Evolutionary conservation across 2,797 vertebrate species (phyloP).

Genomic region (Micromesistius poutassou): DNA sequence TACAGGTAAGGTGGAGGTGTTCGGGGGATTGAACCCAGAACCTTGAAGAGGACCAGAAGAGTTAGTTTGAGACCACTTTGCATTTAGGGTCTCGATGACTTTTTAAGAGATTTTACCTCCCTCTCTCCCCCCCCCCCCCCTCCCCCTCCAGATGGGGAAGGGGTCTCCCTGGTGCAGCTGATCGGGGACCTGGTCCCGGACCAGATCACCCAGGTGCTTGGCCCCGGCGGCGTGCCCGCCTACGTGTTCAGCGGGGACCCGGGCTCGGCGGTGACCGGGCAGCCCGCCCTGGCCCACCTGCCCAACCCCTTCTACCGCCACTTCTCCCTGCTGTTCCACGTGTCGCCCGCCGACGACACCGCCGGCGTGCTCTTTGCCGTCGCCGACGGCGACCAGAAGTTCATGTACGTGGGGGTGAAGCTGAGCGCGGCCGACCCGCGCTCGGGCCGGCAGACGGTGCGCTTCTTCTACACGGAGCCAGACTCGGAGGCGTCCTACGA

Average conservation of each 20-base stretch:
- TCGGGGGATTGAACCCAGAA: no score
- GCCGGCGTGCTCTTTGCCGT: slow-evolving; percentile 82
- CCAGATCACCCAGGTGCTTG: slow-evolving; percentile 61
- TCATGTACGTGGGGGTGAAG: slow-evolving; percentile 84
- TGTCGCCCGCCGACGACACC: slow-evolving; percentile 70
- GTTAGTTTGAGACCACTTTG: neutral
- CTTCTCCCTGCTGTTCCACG: slow-evolving; percentile 84
- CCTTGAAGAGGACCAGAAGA: no score
- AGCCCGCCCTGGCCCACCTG: slow-evolving; percentile 77
- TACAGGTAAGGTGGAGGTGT: neutral
- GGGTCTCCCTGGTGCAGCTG: slow-evolving; percentile 81
- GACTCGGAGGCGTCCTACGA: slow-evolving; percentile 67
- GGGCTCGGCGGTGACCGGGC: slow-evolving; percentile 68
- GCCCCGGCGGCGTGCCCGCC: slow-evolving; percentile 61
- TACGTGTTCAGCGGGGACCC: slow-evolving; percentile 55
- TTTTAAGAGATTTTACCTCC: neutral
- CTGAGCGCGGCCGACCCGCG: slow-evolving; percentile 65
- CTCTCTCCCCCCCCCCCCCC: neutral
- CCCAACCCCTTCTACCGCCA: slow-evolving; percentile 82
- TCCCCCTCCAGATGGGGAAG: slow-evolving; percentile 58
- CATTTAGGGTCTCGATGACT: neutral
- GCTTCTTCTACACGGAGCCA: slow-evolving; percentile 86
- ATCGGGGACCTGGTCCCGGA: slow-evolving; percentile 76
- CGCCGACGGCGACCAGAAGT: slow-evolving; percentile 74
- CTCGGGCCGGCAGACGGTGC: slow-evolving; percentile 70